Base-by-base conservation (phyloP, 2,888 invertebrate species). In the Mimachlamys varia region DNA sequence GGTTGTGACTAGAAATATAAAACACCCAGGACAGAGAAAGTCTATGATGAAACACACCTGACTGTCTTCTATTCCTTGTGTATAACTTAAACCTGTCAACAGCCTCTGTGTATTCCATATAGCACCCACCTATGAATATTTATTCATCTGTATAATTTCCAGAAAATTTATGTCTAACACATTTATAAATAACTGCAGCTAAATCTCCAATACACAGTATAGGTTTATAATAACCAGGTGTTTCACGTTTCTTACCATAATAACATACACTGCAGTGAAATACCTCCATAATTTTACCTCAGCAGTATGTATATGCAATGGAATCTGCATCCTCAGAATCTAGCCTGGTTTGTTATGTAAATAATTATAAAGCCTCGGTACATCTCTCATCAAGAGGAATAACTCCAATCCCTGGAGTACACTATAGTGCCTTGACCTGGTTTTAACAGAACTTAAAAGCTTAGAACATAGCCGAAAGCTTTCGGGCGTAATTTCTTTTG, bases 321-420 rank as follows among this genome's bases (percentile, higher is more conserved):
- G 7, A 76, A 12, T 33, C 33, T 13, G 12, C 33, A 33, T 22
- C 76, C 4, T 33, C 76, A 76, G 12, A 33, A 22, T 33, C 33
- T 58, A 7, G 58, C 4, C 58, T 58, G 58, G 58, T 27, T 33
- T 76, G 33, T 33, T 76, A 76, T 58, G 58, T 33, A 27, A 33
- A 76, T 33, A 76, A 76, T 76, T 76, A 33, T 10, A n/a, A 62
- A 62, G n/a, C 7, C 5, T 62, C n/a, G 5, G 62, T 22, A n/a
- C 62, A 62, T 62, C 62, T 22, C 62, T 62, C 62, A 62, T 33
- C 76, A 76, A 76, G 76, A 27, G 76, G 76, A 33, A 12, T 76
- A 76, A 76, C 76, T 76, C 76, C 10, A 27, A 76, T 27, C 76
- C 27, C 76, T 76, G 76, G 33, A 12, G 33, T 27, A 27, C 4